Conservation (phyloP, 2,113 vertebrate genomes). For the Zapornia atra region DNA sequence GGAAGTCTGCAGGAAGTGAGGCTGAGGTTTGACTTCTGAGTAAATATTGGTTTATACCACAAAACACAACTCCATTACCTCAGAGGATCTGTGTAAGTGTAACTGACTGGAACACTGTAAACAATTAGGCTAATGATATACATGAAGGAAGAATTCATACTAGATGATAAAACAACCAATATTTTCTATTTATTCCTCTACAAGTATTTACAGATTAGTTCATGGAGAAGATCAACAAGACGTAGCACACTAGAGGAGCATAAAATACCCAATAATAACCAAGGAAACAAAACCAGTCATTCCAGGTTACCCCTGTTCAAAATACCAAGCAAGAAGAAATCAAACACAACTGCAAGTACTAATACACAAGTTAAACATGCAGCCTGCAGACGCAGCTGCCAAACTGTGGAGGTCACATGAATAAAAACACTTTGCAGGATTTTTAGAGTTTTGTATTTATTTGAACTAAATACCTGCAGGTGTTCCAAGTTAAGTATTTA, state of each 20-base stretch:
- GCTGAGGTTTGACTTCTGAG: not conserved
- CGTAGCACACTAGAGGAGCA: not conserved
- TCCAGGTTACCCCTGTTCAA: not conserved
- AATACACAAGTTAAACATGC: not conserved
- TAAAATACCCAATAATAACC: not conserved
- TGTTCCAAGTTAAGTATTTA: not conserved
- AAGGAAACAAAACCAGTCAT: not conserved
- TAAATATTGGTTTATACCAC: conserved; percentile 37
- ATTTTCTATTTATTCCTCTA: conserved; percentile 4
- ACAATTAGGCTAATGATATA: conserved; percentile 54
- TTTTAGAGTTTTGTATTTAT: not conserved
- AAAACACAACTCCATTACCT: conserved; percentile 43
- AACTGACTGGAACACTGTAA: conserved; percentile 49
- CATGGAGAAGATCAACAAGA: not conserved
- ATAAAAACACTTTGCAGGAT: not conserved
- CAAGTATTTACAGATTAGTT: conserved; percentile 15
- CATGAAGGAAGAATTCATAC: not conserved
- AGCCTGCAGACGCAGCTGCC: not conserved
- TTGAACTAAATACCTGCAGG: not conserved
- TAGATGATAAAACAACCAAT: not conserved
- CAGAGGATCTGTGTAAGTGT: conserved; percentile 26
- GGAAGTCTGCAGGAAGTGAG: not conserved
- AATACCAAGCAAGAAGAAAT: not conserved
- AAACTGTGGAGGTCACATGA: not conserved
- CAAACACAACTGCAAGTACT: not conserved